A percentile compares a stretch with the other conserved stretches of the same genome.
Evolutionary conservation across 2,797 vertebrate genomes (phyloP).

Genomic region (Artibeus jamaicensis): DNA sequence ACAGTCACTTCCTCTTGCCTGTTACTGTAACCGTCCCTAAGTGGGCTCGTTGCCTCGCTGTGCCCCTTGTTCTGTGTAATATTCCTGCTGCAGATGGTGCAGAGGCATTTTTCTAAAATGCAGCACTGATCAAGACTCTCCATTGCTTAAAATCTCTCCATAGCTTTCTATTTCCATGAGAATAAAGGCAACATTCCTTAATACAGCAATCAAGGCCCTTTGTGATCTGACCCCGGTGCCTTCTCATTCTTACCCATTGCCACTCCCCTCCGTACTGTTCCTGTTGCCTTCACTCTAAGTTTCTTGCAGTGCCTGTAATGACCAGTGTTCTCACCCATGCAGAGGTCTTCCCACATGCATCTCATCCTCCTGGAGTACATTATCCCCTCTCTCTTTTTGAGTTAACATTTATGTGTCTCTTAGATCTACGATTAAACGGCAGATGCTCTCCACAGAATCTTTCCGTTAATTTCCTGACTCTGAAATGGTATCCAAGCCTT

Average conservation of each 20-base stretch:
- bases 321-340: neutral
- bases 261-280: neutral
- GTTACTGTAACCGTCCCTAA: neutral
- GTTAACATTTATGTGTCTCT: neutral
- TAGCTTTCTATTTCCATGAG: constrained; percentile 20
- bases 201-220: constrained; percentile 12
- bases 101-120: constrained; percentile 36
- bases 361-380: neutral
- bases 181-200: constrained; percentile 26
- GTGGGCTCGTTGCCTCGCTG: neutral
- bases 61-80: neutral
- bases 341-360: neutral
- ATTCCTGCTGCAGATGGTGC: neutral
- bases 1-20: constrained; percentile 37
- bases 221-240: neutral
- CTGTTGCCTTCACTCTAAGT: neutral
- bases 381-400: neutral
- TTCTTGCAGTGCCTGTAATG: neutral
- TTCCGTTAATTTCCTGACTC: neutral
- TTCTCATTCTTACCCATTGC: neutral
- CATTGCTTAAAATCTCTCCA: constrained; percentile 25
- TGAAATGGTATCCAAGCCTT: neutral
- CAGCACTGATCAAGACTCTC: neutral
- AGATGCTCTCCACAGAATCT: neutral
- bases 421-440: neutral